Base-by-base conservation (phyloP, 2,888 invertebrate genomes). In the Acanthosoma haemorrhoidale region DNA sequence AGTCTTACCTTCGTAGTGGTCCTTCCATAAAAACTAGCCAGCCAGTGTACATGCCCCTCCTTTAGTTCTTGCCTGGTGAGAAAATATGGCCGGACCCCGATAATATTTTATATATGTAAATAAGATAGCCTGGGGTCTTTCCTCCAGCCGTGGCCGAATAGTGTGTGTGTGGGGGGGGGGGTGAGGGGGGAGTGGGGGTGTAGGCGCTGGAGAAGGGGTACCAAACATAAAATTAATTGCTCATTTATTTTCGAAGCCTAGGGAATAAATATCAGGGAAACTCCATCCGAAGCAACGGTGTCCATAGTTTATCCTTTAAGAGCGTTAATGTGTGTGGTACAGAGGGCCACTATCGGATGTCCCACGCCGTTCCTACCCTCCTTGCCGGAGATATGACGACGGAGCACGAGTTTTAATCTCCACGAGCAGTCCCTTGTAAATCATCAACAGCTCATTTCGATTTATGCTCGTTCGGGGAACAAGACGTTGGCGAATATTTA, bases 31-130 rank as follows among this genome's bases (percentile, higher is more conserved):
- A 60, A 60, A 60, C 16, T 32, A 18, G 38, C 9, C 38, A 29
- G 18, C 15, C n/a, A 21, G 1, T 25, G 51, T 51, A 25, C 25
- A 51, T 21, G 51, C 51, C 25, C 51, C 51, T 51, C 51, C 51
- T 51, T 29, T 51, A n/a, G 18, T 59, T n/a, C 5, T n/a, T 25
- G 21, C 51, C n/a, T 59, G 36, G 25, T 11, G 25, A 38, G 38
- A 38, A 61, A 61, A 38, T 61, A 61, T 61, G 61, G 61, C 38
- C 21, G 61, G 61, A n/a, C 21, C 34, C 38, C 25, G 61, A 61
- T 61, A 61, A 61, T 61, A 61, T 61, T 61, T 61, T 61, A 61
- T 38, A 61, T 61, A 61, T 69, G 60, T 61, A 36, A 38, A 66
- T 57, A 63, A 64, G 63, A 63, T 64, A 70, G 70, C 63, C 32